Evolutionary conservation across 1,140 invertebrate genomes (phyloP).

Genomic region (Drosophila kepulauana): DNA sequence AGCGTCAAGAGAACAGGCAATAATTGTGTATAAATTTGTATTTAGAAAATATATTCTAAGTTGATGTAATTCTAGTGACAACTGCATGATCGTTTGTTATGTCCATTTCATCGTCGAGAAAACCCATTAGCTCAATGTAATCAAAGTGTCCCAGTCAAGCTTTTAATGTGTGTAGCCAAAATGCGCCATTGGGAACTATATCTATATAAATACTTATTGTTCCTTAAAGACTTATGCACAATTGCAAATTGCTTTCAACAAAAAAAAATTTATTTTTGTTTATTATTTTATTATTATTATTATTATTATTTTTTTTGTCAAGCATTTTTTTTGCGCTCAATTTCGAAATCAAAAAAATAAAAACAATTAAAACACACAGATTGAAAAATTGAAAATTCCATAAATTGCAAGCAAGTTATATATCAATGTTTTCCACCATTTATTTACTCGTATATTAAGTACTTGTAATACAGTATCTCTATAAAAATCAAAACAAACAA

Average conservation of each 20-base stretch:
- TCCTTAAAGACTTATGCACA: constrained; percentile 10
- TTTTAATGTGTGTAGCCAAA: constrained; percentile 14
- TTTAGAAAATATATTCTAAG: too few species aligned
- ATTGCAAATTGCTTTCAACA: constrained; percentile 19
- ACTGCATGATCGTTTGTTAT: not conserved
- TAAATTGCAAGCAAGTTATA: constrained; percentile 22
- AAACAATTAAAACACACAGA: not conserved
- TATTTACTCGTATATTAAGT: constrained; percentile 17
- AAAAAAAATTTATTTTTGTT: constrained; percentile 23
- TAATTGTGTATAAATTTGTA: too few species aligned
- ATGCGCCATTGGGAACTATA: not conserved
- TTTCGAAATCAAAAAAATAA: not conserved
- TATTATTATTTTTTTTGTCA: constrained; percentile 25
- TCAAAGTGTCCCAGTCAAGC: not conserved
- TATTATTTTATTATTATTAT: constrained; percentile 16
- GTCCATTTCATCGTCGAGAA: constrained; percentile 1
- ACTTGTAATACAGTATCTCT: constrained; percentile 10
- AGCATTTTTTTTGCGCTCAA: constrained; percentile 30
- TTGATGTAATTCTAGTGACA: not conserved
- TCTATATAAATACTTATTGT: not conserved
- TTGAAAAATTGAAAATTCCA: constrained; percentile 14
- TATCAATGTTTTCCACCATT: constrained; percentile 27
- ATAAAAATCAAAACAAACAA: not conserved
- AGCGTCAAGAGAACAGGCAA: not conserved
- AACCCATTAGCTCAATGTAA: constrained; percentile 4